phyloP scores from a whole-genome alignment of 2,113 vertebrate genomes.

The Octodon degus region DNA sequence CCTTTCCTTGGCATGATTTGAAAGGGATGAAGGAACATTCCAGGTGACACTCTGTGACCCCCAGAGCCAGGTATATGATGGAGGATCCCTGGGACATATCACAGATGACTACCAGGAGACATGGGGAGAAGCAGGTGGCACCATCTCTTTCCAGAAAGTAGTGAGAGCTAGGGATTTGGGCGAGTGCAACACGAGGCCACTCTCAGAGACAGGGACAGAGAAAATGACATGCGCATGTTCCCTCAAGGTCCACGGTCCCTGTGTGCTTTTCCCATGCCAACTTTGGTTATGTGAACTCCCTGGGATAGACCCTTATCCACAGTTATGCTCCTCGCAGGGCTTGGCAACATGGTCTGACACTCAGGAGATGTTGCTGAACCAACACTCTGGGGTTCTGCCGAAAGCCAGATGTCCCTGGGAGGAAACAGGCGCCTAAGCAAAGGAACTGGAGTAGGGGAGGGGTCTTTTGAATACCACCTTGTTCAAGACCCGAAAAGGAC shows the following conservation, averaged over 20 bases:
- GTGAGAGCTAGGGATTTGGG: not conserved
- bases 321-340: not conserved
- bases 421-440: not conserved
- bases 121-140: not conserved
- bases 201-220: not conserved
- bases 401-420: not conserved
- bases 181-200: not conserved
- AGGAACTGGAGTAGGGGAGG: accelerated
- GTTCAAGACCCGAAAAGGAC: slow-evolving; percentile 57
- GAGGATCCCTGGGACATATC: not conserved
- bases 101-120: not conserved
- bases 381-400: not conserved
- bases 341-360: not conserved
- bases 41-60: not conserved
- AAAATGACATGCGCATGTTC: not conserved
- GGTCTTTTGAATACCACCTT: not conserved
- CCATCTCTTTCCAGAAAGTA: not conserved
- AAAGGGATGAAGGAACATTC: not conserved
- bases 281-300: not conserved
- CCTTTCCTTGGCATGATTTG: not conserved
- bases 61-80: not conserved
- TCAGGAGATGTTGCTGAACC: not conserved
- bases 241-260: not conserved
- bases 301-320: not conserved
- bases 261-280: not conserved